Conservation (phyloP, 2,888 invertebrate genomes). For the Keiferia lycopersicella region DNA sequence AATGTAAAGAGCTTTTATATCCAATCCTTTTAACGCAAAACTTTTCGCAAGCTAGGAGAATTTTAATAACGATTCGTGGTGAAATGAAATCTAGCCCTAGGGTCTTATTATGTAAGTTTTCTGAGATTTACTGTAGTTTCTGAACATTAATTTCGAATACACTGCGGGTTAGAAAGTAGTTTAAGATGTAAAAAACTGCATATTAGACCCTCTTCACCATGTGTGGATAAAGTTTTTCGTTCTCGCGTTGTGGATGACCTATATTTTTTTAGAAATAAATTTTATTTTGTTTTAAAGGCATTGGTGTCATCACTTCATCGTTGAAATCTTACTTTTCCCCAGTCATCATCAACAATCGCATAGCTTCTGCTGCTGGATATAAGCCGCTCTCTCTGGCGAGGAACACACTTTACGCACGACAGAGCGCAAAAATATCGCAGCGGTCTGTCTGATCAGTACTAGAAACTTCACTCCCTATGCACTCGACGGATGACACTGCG, state of each 20-base stretch:
- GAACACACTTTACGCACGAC: no score
- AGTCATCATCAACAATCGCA: no score
- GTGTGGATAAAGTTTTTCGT: conserved; percentile 1
- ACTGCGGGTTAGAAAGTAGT: background rate
- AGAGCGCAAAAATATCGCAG: no score
- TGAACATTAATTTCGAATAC: conserved; percentile 13
- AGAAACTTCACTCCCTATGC: no score
- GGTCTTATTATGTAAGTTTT: conserved; percentile 21
- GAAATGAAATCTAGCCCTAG: conserved; percentile 23
- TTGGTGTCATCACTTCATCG: no score
- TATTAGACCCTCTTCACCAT: background rate
- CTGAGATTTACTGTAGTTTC: conserved; percentile 14
- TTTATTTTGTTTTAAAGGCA: no score
- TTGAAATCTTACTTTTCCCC: no score
- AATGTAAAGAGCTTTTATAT: conserved; percentile 31
- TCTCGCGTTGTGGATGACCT: background rate
- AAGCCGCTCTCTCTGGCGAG: no score
- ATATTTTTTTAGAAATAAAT: background rate
- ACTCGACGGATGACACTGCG: no score
- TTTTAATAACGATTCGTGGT: conserved; percentile 65
- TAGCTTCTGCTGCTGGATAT: no score
- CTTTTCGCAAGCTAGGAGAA: conserved; percentile 53
- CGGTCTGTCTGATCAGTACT: no score
- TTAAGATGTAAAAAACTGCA: background rate
- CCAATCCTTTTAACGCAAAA: conserved; percentile 62